Base-by-base conservation (phyloP, 1,140 invertebrate species). In the Dendroctonus ponderosae region DNA sequence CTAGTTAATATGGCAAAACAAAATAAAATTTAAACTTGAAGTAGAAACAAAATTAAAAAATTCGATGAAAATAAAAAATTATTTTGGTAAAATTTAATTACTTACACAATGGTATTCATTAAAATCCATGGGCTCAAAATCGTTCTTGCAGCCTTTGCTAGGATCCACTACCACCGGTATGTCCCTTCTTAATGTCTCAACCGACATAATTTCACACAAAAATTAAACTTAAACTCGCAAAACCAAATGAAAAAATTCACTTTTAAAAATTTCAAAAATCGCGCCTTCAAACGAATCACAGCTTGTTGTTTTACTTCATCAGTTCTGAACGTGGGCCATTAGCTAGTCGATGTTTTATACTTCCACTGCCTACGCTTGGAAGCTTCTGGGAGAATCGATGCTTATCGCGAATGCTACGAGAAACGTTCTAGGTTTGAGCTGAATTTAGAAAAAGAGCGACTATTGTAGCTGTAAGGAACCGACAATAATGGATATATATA, bases 131-230 rank as follows among this genome's bases (percentile, higher is more conserved):
- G 69, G 69, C 5, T 52, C 57, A 53, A 59, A 58, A 51, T 64
- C 54, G n/a, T 44, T 60, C n/a, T 26, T 54, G 26, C 53, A 65
- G 14, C 43, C 6, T 6, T 52, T 59, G 12, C 57, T 51, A 37
- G 53, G 64, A 38, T 71, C 66, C 14, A 68, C 60, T 48, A 70
- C 60, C 15, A 71, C 42, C 40, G 69, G 69, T 40, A 71, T 68
- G 15, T 54, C 64, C 9, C 56, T 5, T 26, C 62, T 41, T 43
- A 71, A 64, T 14, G 62, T 68, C 14, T 71, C 69, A 41, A 68
- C 62, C 41, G 64, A 26, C 26, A 50, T 49, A 26, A 61, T 61
- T 49, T 61, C 38, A 39, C 26, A 26, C 26, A 26, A 26, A 26
- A 26, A 54, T 5, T 40, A 6, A 37, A 3, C 38, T 15, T 7